Percentiles rank a stretch among this genome's conserved stretches.
Evolutionary conservation across 2,888 invertebrate genomes (phyloP).

Genomic region (Eupelmus urozonus): DNA sequence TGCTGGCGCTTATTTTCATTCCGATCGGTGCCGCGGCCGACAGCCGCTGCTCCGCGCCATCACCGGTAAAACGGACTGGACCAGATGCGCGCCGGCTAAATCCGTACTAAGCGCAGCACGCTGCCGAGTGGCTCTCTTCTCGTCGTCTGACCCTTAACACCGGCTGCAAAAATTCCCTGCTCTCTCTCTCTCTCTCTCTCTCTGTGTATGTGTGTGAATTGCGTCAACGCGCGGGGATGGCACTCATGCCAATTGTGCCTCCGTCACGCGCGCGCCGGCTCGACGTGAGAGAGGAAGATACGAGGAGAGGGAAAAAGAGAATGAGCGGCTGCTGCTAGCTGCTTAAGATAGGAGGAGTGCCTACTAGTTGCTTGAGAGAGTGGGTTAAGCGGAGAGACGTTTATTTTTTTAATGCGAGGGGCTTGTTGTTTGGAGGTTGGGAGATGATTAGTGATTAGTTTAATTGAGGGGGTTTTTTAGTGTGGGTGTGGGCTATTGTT

Average conservation of each 20-base stretch:
- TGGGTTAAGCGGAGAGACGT: no score
- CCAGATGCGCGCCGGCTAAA: conserved; percentile 72
- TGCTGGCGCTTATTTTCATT: conserved; percentile 38
- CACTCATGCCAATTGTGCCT: conserved; percentile 38
- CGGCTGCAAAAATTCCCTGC: not conserved
- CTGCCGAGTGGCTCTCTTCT: not conserved
- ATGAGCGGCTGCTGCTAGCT: conserved; percentile 22
- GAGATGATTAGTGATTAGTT: no score
- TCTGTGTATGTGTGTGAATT: no score
- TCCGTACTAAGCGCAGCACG: conserved; percentile 63
- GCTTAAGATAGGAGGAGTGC: no score
- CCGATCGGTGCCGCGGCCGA: conserved; percentile 23
- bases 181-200: no score
- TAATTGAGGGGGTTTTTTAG: no score
- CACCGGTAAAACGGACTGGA: conserved; percentile 66
- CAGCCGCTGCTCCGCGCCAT: conserved; percentile 48
- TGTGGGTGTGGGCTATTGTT: no score
- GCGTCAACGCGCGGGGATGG: conserved; percentile 20
- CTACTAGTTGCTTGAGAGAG: no score
- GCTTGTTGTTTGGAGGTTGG: no score
- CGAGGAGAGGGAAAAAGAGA: not conserved
- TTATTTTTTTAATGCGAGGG: no score
- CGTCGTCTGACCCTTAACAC: conserved; percentile 24
- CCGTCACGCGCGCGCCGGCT: not conserved
- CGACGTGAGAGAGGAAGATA: not conserved